A percentile compares a stretch with the other conserved stretches of the same genome.
phyloP scores from a whole-genome alignment of 2,113 vertebrate genomes.

The Nymphicus hollandicus region DNA sequence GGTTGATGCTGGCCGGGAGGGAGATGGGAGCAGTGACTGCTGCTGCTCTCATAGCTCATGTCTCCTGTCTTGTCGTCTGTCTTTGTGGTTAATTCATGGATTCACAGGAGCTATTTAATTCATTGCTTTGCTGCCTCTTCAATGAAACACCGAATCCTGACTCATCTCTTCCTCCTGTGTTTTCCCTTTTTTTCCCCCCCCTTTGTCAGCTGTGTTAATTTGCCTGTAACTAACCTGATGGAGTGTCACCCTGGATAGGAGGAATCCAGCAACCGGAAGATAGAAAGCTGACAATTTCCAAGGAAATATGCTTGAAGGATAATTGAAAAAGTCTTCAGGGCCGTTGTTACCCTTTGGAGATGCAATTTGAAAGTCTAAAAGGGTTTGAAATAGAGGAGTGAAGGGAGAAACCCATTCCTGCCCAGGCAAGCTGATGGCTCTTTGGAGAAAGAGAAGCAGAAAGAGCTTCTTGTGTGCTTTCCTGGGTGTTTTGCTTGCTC shows the following conservation, averaged over 20 bases:
- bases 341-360: not conserved
- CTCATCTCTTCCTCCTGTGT: not conserved
- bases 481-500: not conserved
- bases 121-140: not conserved
- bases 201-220: not conserved
- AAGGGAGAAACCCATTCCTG: not conserved
- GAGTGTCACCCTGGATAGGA: not conserved
- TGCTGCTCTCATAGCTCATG: not conserved
- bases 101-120: not conserved
- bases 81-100: not conserved
- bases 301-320: not conserved
- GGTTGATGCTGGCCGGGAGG: not conserved
- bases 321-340: not conserved
- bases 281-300: not conserved
- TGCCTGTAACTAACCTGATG: not conserved
- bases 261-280: not conserved
- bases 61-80: not conserved
- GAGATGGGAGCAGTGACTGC: not conserved
- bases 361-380: not conserved
- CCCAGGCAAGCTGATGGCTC: not conserved
- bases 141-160: not conserved
- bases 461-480: not conserved
- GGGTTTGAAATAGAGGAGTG: not conserved
- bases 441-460: not conserved
- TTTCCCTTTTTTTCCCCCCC: not conserved